Evolutionary conservation across 1,140 invertebrate genomes (phyloP), one percentile per base, ranked within the genome.

Genomic region (Melanaphis sacchari): DNA sequence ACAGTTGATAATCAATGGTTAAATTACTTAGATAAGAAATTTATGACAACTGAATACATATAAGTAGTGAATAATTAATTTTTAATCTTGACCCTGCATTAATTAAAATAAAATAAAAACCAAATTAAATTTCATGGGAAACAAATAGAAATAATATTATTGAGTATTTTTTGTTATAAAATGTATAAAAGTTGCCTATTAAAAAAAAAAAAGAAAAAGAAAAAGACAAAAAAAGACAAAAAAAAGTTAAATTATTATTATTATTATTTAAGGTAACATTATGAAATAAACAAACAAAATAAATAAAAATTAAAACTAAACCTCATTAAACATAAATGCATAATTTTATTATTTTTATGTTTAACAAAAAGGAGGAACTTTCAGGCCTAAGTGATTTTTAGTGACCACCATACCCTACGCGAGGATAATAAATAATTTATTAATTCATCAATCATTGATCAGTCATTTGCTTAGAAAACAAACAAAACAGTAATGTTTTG

Each of bases 361-460:
- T 93, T 84, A 76, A 91, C 90, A 91, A 82, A 91, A 91, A 66
- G 90, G 36, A 93, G 91, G 91, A 93, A 93, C 91, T 93, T 82
- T 93, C 36, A 81, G 81, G 76, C 31, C 46, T 52, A 93, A 93
- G 46, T 41, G 21, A 84, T 82, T 85, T 92, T 40, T 49, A 52
- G n/a, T 54, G 46, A 85, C 49, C 46, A 82, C 49, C 59, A 59
- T 41, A 59, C 46, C 91, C 81, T 54, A 84, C 36, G n/a, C 31
- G 66, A 92, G 76, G 91, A 92, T 92, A 91, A 91, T 91, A 91
- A 93, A 93, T 82, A 93, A 52, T 85, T 52, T 85, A 85, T 52
- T 84, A 84, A 93, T 93, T 84, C 81, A 93, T 93, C 81, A 93
- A 93, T 84, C 36, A 31, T 84, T 49, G 26, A 85, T 93, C 91